Conservation (phyloP, 2,113 vertebrate species). For the Phaethon lepturus region DNA sequence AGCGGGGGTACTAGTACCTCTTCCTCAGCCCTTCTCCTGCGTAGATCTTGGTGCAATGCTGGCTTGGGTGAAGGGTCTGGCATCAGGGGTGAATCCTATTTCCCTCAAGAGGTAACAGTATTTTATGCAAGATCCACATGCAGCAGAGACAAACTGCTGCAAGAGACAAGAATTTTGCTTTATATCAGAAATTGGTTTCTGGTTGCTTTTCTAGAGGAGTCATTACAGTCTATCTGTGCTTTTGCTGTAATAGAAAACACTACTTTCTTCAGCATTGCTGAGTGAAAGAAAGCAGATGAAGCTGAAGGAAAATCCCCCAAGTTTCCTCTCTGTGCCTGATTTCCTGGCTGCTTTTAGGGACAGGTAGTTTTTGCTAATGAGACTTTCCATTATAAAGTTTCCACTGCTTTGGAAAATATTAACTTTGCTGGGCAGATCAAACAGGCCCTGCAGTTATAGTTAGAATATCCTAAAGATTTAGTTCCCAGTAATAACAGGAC, state of each 20-base stretch:
- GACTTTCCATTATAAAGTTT: slow-evolving; percentile 75
- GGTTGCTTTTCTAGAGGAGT: not conserved
- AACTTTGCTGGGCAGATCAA: slow-evolving; percentile 63
- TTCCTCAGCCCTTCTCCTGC: not conserved
- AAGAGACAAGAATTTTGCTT: not conserved
- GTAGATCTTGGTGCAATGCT: not conserved
- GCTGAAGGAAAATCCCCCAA: not conserved
- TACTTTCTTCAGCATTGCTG: slow-evolving; percentile 23
- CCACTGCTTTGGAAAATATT: slow-evolving; percentile 74
- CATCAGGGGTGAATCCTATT: not conserved
- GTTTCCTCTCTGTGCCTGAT: slow-evolving; percentile 28
- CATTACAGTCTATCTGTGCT: accelerated
- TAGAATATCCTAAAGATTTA: slow-evolving; percentile 77
- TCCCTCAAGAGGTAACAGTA: not conserved
- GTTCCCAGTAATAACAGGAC: slow-evolving; percentile 74
- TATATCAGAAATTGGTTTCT: not conserved
- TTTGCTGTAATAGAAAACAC: not conserved
- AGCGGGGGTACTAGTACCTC: not conserved
- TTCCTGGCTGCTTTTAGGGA: slow-evolving; percentile 64
- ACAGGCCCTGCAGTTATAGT: slow-evolving; percentile 66
- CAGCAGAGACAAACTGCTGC: not conserved
- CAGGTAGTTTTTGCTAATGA: slow-evolving; percentile 67
- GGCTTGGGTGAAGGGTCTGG: not conserved
- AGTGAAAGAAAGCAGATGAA: not conserved
- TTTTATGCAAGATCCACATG: not conserved